Percentiles rank a stretch among this genome's conserved stretches.
These are phyloP conservation scores for Drosophila affinis DNA, from an alignment of 2,888 invertebrate species.

Conservation along the genomic window DNA sequence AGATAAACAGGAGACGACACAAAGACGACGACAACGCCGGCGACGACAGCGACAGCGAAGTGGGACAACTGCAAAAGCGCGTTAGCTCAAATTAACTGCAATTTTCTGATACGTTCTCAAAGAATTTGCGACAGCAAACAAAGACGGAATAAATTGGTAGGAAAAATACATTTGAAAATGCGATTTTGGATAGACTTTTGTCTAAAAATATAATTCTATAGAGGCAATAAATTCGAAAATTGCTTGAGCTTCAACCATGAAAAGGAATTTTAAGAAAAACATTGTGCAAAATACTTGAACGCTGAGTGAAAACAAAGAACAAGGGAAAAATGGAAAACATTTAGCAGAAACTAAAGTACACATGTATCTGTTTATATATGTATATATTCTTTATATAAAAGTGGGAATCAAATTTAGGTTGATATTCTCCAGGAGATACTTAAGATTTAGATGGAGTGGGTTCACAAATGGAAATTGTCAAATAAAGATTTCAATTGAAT, in stretches of 20 bases:
- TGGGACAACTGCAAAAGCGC: conserved; percentile 62
- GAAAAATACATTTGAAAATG: background rate
- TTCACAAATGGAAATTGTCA: conserved; percentile 20
- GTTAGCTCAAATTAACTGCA: conserved; percentile 78
- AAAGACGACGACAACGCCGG: conserved; percentile 36
- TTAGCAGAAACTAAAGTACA: no score
- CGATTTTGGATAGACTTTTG: background rate
- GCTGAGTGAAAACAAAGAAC: background rate
- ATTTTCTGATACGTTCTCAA: conserved; percentile 61
- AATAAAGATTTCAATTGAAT: background rate
- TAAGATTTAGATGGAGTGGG: conserved; percentile 4
- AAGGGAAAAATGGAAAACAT: background rate
- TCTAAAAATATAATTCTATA: background rate
- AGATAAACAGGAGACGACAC: conserved; percentile 71
- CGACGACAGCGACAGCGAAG: conserved; percentile 38
- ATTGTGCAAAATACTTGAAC: background rate
- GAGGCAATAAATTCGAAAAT: background rate
- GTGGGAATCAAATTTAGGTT: background rate
- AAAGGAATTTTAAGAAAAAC: background rate
- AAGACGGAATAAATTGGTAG: conserved; percentile 7
- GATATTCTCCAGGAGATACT: conserved; percentile 8
- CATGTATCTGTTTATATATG: no score
- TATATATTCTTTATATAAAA: no score
- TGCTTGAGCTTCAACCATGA: background rate
- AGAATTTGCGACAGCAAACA: conserved; percentile 19